Evolutionary conservation across 2,113 vertebrate genomes (phyloP).

Genomic region (Melanerpes aurifrons): DNA sequence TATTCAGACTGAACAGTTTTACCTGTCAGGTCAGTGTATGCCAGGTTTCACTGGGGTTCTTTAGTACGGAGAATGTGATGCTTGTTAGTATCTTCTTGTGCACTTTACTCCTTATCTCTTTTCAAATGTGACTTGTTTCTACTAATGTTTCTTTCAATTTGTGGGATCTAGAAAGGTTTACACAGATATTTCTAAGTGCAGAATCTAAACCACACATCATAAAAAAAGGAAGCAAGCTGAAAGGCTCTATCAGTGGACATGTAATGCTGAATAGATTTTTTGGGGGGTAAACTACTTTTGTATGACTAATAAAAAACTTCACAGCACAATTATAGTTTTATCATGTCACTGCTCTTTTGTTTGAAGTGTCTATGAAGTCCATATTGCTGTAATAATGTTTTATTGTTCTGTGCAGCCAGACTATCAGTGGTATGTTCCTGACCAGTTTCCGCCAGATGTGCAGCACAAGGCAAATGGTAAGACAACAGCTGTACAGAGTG

Average conservation of each 20-base stretch:
- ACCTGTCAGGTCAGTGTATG: not conserved
- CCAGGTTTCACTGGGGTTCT: not conserved
- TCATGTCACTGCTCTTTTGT: constrained; percentile 52
- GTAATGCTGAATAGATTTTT: not conserved
- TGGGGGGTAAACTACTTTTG: constrained; percentile 9
- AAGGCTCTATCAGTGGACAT: not conserved
- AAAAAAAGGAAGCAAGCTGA: constrained; percentile 14
- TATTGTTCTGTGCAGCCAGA: constrained; percentile 78
- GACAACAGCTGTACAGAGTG: constrained; percentile 70
- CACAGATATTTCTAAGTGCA: constrained; percentile 23
- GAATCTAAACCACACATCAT: constrained; percentile 25
- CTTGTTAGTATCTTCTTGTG: not conserved
- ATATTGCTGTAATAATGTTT: constrained; percentile 74
- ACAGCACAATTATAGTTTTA: constrained; percentile 56
- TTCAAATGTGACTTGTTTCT: constrained; percentile 40
- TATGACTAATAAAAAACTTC: constrained; percentile 53
- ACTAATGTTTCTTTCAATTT: constrained; percentile 37
- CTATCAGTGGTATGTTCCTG: constrained; percentile 75
- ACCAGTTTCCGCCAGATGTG: constrained; percentile 80
- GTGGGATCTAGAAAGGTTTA: constrained; percentile 29
- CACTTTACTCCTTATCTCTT: not conserved
- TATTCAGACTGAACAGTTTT: not conserved
- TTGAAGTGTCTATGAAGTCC: constrained; percentile 74
- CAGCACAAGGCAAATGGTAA: constrained; percentile 75
- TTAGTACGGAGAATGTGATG: not conserved